Conservation (phyloP, 1,140 invertebrate species). For the Paraescarpia echinospica region DNA sequence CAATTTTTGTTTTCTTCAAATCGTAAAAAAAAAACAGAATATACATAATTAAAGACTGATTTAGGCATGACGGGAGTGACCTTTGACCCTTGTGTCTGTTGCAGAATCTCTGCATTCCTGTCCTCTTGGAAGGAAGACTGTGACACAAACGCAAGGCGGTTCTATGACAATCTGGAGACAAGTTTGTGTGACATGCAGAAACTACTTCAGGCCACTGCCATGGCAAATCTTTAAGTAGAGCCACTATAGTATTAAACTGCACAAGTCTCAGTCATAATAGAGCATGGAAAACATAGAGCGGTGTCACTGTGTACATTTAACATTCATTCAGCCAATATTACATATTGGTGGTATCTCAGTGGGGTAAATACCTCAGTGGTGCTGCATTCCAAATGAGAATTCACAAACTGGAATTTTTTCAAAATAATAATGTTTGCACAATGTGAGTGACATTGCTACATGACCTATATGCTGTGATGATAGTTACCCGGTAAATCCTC, state of each 20-base stretch:
- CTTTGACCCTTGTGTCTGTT: constrained; percentile 26
- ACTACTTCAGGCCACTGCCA: constrained; percentile 22
- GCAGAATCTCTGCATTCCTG: constrained; percentile 51
- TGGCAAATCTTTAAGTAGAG: background rate
- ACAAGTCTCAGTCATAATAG: background rate
- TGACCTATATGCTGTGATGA: background rate
- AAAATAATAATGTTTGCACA: too few relatives aligned
- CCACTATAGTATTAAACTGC: background rate
- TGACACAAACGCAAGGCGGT: constrained; percentile 47
- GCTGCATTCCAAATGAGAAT: background rate
- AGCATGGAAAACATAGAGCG: background rate
- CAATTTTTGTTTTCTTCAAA: too few relatives aligned
- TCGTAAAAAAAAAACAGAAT: too few relatives aligned
- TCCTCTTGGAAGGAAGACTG: constrained; percentile 48
- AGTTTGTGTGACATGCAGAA: constrained; percentile 41
- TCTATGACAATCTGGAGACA: constrained; percentile 35
- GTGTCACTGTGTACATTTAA: background rate
- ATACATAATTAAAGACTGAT: too few relatives aligned
- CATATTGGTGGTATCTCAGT: background rate
- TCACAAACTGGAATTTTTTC: too few relatives aligned
- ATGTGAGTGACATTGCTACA: too few relatives aligned
- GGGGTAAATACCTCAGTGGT: too few relatives aligned
- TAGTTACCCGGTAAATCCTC: background rate
- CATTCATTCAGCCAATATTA: background rate
- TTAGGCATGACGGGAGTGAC: too few relatives aligned